These are phyloP conservation scores for Tribolium madens DNA, from an alignment of 1,140 invertebrate genomes.

Conservation along the genomic window DNA sequence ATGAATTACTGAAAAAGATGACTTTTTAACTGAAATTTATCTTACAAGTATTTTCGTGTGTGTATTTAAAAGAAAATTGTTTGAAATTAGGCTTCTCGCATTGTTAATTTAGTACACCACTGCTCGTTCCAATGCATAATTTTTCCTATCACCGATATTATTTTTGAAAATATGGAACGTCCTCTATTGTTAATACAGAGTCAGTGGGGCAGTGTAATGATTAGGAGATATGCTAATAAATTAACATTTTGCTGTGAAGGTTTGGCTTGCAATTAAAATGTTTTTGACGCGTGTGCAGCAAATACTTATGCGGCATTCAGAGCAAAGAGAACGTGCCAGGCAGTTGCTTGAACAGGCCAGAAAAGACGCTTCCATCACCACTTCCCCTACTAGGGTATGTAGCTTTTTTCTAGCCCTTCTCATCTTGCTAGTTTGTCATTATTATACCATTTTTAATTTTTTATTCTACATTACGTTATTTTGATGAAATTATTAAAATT, in stretches of 20 bases:
- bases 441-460: constrained; percentile 9
- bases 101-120: not conserved
- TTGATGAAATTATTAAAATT: not conserved
- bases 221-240: not conserved
- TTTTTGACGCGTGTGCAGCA: constrained; percentile 69
- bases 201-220: not conserved
- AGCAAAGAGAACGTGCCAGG: constrained; percentile 90
- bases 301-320: constrained; percentile 82
- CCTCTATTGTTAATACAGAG: not conserved
- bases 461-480: not conserved
- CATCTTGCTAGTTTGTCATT: constrained; percentile 19
- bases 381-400: constrained; percentile 60
- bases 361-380: constrained; percentile 71
- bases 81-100: constrained; percentile 10
- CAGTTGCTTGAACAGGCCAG: constrained; percentile 89
- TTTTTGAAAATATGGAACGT: not conserved
- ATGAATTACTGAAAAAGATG: too few species aligned
- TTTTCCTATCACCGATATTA: not conserved
- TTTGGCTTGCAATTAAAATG: constrained; percentile 62
- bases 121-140: not conserved
- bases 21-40: too few species aligned
- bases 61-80: too few species aligned
- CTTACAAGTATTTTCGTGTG: too few species aligned
- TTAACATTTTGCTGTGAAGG: constrained; percentile 50
- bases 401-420: constrained; percentile 29